Percentiles rank a stretch among this genome's conserved stretches.
Evolutionary conservation across 2,113 vertebrate genomes (phyloP).

Genomic region (Crotophaga sulcirostris): DNA sequence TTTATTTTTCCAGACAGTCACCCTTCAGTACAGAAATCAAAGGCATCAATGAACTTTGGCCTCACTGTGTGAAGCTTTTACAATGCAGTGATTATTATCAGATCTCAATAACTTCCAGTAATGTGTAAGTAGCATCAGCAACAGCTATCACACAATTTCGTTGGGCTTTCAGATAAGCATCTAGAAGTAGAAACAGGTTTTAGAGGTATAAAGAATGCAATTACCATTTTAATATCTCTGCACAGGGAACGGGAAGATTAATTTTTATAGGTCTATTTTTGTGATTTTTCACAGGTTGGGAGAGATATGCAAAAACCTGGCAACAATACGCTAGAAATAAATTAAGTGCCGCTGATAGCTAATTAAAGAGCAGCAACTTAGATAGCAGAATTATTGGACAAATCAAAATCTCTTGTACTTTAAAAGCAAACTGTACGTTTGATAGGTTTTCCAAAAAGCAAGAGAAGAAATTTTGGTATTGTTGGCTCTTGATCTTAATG

Average conservation of each 20-base stretch:
- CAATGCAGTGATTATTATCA: neutral
- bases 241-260: conserved; percentile 41
- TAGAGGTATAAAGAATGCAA: conserved; percentile 36
- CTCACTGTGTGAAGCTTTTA: neutral
- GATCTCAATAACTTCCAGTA: conserved; percentile 2
- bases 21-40: neutral
- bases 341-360: conserved; percentile 32
- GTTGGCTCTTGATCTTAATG: neutral
- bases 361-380: conserved; percentile 17
- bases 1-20: neutral
- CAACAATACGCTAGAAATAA: neutral
- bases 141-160: conserved; percentile 29
- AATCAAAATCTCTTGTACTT: neutral
- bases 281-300: neutral
- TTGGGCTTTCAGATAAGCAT: conserved; percentile 46
- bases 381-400: neutral
- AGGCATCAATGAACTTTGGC: neutral
- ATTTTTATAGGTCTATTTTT: conserved; percentile 44
- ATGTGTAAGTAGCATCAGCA: conserved; percentile 12
- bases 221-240: conserved; percentile 58
- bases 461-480: neutral
- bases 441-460: neutral
- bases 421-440: neutral
- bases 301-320: conserved; percentile 6
- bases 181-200: conserved; percentile 9